Evolutionary conservation across 2,113 vertebrate species (phyloP).

Genomic region (Chaetura pelagica): DNA sequence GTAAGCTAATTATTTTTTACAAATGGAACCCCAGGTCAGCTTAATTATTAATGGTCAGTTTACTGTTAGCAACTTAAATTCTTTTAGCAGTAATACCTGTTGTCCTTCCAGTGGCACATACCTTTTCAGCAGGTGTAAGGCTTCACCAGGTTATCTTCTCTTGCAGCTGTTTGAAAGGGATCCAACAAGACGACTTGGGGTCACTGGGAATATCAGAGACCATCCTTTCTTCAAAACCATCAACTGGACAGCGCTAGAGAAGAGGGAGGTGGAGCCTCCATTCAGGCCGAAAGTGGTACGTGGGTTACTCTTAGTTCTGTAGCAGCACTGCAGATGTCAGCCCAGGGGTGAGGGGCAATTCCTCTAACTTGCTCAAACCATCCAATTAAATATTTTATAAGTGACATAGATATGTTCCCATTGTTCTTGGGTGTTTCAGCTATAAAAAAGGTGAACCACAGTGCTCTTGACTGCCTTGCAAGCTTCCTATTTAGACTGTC

Average conservation of each 20-base stretch:
- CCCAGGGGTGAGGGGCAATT: not conserved
- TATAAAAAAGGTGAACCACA: not conserved
- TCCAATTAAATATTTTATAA: not conserved
- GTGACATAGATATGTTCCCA: accelerated
- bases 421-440: not conserved
- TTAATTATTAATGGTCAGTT: not conserved
- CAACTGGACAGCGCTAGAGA: slow-evolving; percentile 90
- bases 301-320: not conserved
- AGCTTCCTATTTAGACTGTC: not conserved
- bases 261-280: slow-evolving; percentile 87
- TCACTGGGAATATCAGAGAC: slow-evolving; percentile 87
- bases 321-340: too few relatives aligned
- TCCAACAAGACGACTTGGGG: slow-evolving; percentile 85
- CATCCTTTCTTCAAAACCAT: slow-evolving; percentile 95
- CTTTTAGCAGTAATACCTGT: not conserved
- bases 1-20: not conserved
- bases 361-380: not conserved
- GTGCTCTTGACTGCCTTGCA: not conserved
- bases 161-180: slow-evolving; percentile 94
- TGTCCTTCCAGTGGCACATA: not conserved
- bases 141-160: not conserved
- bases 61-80: not conserved
- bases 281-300: slow-evolving; percentile 98
- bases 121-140: not conserved
- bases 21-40: not conserved